phyloP scores from a whole-genome alignment of 2,113 vertebrate species.

The Puntigrus tetrazona region DNA sequence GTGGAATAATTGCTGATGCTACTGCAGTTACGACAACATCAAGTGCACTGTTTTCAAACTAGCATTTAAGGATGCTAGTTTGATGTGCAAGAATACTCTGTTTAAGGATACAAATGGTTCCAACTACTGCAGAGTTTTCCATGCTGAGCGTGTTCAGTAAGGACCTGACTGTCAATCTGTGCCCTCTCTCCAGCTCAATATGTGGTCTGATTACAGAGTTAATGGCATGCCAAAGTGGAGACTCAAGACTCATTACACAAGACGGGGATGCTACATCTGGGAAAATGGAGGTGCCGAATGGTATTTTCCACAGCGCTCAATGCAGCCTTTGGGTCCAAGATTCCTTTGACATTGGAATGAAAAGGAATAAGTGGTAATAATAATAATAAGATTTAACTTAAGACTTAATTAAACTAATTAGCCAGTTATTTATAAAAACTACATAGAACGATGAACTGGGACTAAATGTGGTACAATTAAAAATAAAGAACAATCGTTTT shows the following conservation, averaged over 20 bases:
- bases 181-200: slow-evolving; percentile 42
- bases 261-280: slow-evolving; percentile 44
- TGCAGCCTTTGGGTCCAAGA: neutral
- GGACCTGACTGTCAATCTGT: slow-evolving; percentile 53
- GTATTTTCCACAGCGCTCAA: slow-evolving; percentile 1
- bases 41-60: neutral
- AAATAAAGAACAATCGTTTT: neutral
- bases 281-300: slow-evolving; percentile 54
- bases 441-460: neutral
- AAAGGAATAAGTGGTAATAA: slow-evolving; percentile 48
- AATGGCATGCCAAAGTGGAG: slow-evolving; percentile 61
- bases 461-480: slow-evolving; percentile 30
- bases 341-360: neutral
- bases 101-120: neutral
- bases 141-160: slow-evolving; percentile 48
- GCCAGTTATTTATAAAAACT: neutral
- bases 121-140: neutral
- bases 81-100: neutral
- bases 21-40: neutral
- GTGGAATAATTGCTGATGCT: neutral
- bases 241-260: slow-evolving; percentile 20
- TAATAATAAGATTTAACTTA: slow-evolving; percentile 48
- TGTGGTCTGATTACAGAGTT: slow-evolving; percentile 60
- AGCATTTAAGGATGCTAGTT: neutral
- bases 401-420: slow-evolving; percentile 10